Evolutionary conservation across 2,797 vertebrate species (phyloP), one percentile per base, ranked within the genome.

Genomic region (Rostrhamus sociabilis): DNA sequence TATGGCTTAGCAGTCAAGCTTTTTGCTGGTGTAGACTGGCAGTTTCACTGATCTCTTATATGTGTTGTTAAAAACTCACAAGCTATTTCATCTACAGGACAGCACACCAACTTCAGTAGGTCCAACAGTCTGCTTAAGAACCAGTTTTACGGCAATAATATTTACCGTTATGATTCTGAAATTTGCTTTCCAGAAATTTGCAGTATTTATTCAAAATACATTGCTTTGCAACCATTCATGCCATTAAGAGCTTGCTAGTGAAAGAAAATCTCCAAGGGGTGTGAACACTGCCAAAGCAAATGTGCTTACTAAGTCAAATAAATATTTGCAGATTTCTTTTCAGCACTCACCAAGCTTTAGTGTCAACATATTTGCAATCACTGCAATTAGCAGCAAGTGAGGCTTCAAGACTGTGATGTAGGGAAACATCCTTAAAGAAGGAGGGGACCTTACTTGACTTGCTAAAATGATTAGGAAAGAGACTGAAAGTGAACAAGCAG

Each of bases 401-500:
- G 48, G 34, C 67, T 83, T 92, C 75, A 93, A 90, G 63, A 86
- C 1, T n/a, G 45, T 76, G 84, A 89, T 68, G 75, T 25, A 92
- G n/a, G 73, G 93, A 95, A 97, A 91, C 36, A 69, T 32, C 38
- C 91, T 96, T 82, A 93, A 89, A 94, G 94, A 92, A 93, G 71
- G 59, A 88, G 76, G 43, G 62, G 59, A 84, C 43, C 53, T 77
- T 89, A 95, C 52, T 47, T 87, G 50, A 90, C 36, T 93, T 93
- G 73, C 52, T 96, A 82, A 97, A 97, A 96, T 81, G n/a, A 86
- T 97, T 94, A 94, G 78, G 82, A 71, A 95, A 95, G 32, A 96
- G 75, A 87, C 86, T 89, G 84, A 83, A 98, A 97, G 73, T 78
- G 96, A 98, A 89, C 74, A 92, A 87, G 84, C 95, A 97, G 74